Evolutionary conservation across 1,140 invertebrate genomes (phyloP).

Genomic region (Tetramorium parvispinum): DNA sequence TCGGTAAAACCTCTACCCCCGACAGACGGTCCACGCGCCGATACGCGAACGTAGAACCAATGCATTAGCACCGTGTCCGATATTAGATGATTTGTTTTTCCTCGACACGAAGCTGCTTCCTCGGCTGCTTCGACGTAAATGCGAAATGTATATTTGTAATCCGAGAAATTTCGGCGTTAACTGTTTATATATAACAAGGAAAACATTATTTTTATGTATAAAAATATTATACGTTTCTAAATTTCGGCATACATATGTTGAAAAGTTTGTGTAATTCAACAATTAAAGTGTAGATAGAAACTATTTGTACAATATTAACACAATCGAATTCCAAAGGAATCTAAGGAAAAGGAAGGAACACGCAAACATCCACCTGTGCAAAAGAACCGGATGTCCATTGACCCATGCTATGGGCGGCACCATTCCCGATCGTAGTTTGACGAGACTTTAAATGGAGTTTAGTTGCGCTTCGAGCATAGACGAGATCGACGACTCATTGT

Average conservation of each 20-base stretch:
- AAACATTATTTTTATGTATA: background rate
- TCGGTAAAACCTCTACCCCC: slow-evolving; percentile 63
- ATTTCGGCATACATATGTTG: background rate
- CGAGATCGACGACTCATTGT: slow-evolving; percentile 71
- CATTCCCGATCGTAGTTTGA: slow-evolving; percentile 63
- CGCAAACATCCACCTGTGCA: slow-evolving; percentile 70
- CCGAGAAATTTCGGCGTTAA: background rate
- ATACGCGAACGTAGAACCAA: slow-evolving; percentile 77
- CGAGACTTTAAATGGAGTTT: slow-evolving; percentile 77
- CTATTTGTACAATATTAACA: slow-evolving; percentile 40
- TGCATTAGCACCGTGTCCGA: slow-evolving; percentile 78
- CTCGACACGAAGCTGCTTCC: background rate
- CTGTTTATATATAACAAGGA: background rate
- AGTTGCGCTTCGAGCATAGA: slow-evolving; percentile 60
- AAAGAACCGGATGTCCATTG: slow-evolving; percentile 77
- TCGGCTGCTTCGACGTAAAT: background rate
- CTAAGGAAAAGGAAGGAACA: slow-evolving; percentile 53
- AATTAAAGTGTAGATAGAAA: background rate
- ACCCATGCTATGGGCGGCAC: slow-evolving; percentile 66
- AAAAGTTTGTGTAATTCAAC: background rate
- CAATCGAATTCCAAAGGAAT: background rate
- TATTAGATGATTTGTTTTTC: slow-evolving; percentile 59
- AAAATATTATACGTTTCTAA: background rate
- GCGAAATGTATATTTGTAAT: background rate
- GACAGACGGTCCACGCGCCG: slow-evolving; percentile 83